Evolutionary conservation across 2,888 invertebrate species (phyloP).

Genomic region (Philhelius pedissequus): DNA sequence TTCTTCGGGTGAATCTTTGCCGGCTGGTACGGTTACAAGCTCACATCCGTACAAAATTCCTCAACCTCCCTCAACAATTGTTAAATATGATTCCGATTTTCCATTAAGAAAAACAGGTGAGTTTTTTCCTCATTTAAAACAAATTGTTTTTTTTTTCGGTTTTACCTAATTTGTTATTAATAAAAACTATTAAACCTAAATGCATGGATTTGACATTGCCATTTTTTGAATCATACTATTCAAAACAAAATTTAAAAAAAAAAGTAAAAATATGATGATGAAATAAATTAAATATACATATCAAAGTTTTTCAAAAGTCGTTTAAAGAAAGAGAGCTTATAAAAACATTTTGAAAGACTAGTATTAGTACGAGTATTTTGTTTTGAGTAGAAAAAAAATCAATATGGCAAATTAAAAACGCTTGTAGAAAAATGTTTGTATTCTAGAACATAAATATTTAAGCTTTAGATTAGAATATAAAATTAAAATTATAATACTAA

Average conservation of each 20-base stretch:
- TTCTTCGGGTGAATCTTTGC: slow-evolving; percentile 83
- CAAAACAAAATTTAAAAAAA: neutral
- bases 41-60: slow-evolving; percentile 86
- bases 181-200: neutral
- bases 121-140: slow-evolving; percentile 65
- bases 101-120: slow-evolving; percentile 96
- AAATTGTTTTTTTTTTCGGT: slow-evolving; percentile 1
- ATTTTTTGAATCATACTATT: neutral
- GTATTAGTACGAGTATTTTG: no score
- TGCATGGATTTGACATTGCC: slow-evolving; percentile 7
- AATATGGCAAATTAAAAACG: neutral
- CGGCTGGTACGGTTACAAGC: slow-evolving; percentile 82
- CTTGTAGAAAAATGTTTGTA: slow-evolving; percentile 4
- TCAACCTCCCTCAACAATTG: slow-evolving; percentile 80
- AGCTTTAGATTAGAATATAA: neutral
- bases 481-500: neutral
- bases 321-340: no score
- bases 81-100: slow-evolving; percentile 85
- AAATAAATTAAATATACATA: no score
- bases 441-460: neutral
- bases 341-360: no score
- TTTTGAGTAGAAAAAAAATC: neutral
- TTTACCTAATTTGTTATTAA: slow-evolving; percentile 54
- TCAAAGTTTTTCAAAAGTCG: no score
- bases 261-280: no score